Base-by-base conservation (phyloP, 2,888 invertebrate genomes). In the Tridacna gigas region DNA sequence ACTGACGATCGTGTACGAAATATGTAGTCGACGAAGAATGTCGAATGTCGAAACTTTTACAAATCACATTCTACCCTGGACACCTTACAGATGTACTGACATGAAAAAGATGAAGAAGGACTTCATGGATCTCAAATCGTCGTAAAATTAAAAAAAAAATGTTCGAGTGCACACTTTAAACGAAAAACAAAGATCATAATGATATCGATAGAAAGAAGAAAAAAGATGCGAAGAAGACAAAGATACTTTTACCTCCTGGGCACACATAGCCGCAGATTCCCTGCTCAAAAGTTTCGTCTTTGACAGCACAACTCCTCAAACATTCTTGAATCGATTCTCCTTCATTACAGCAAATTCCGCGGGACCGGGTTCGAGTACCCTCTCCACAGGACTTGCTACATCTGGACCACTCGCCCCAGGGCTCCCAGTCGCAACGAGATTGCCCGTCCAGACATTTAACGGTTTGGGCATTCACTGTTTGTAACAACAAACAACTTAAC, bases 301-400 rank as follows among this genome's bases (percentile, higher is more conserved):
- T 45, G 0, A 83, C 25, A 12, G 51, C 66, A 56, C 87, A 87
- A 26, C 28, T 47, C 20, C n/a, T 67, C 18, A 77, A 26, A 69
- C 88, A 88, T 12, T 74, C 51, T 37, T 74, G 80, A 26, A 80
- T 63, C 4, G 22, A 56, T n/a, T 88, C 82, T 0, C 37, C 75
- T 4, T 56, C 65, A 15, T 65, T 75, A 56, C 88, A 88, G 63
- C 88, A 88, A 5, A 88, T 56, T 7, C 80, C 84, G 47, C 88
- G 82, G 22, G 79, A 66, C n/a, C 88, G 60, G 15, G 76, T 73
- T 26, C 78, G 73, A 37, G 80, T 82, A 18, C 88, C 86, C 13
- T 60, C 47, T 0, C 88, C 88, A 63, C 88, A 88, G 18, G 77
- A 22, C 28, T 82, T 82, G 61, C 86, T 86, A 66, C 88, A 88